Percentiles rank a stretch among this genome's conserved stretches.
Conservation (phyloP, 2,113 vertebrate species). For the Salvelinus alpinus region DNA sequence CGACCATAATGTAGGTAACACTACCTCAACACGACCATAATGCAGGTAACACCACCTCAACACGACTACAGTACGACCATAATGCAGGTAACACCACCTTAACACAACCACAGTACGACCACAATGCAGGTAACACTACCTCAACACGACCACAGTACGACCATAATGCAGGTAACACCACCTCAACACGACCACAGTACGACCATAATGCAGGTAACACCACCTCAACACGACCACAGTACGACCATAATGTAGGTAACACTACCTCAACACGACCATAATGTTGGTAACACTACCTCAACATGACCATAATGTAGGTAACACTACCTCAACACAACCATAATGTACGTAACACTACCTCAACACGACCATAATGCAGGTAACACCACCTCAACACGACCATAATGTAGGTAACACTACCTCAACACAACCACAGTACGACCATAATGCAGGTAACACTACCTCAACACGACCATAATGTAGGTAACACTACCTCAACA, state of each 20-base stretch:
- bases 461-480: no score
- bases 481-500: no score
- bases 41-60: neutral
- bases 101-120: no score
- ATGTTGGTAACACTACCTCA: neutral
- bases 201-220: no score
- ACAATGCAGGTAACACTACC: no score
- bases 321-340: neutral
- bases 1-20: no score
- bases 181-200: no score
- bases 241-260: no score
- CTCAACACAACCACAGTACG: neutral
- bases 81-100: neutral
- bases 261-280: neutral
- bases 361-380: neutral
- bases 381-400: neutral
- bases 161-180: no score
- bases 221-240: no score
- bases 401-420: neutral
- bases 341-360: no score
- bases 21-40: neutral
- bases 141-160: neutral
- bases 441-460: neutral
- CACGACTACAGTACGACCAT: no score
- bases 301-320: conserved; percentile 80